A percentile compares a stretch with the other conserved stretches of the same genome.
Evolutionary conservation across 2,888 invertebrate species (phyloP).

Genomic region (Trachelus tabidus): DNA sequence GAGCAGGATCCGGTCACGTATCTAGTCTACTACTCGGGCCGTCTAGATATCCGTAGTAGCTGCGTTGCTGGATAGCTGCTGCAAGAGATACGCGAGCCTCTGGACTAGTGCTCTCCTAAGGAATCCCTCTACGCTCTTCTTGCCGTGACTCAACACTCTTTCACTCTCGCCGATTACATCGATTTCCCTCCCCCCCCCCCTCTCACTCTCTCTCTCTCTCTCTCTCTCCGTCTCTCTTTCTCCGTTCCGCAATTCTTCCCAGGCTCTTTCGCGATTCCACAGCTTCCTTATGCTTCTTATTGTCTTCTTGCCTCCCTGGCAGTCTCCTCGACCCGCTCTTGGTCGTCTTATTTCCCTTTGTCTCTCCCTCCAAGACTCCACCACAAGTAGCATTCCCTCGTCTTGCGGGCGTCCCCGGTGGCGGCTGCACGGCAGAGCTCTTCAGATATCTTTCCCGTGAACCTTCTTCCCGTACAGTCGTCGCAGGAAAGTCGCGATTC

Average conservation of each 20-base stretch:
- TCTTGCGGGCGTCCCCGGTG: slow-evolving; percentile 19
- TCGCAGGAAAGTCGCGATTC: slow-evolving; percentile 19
- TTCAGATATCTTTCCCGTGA: slow-evolving; percentile 40
- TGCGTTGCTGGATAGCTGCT: slow-evolving; percentile 7
- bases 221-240: not conserved
- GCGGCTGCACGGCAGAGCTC: slow-evolving; percentile 30
- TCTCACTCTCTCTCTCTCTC: slow-evolving; percentile 5
- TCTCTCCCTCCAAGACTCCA: slow-evolving; percentile 25
- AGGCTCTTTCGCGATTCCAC: not conserved
- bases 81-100: slow-evolving; percentile 11
- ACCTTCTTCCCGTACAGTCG: slow-evolving; percentile 50
- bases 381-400: slow-evolving; percentile 28
- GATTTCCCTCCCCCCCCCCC: slow-evolving; percentile 12
- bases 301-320: slow-evolving; percentile 15
- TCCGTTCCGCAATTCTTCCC: not conserved
- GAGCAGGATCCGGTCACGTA: no score
- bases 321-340: slow-evolving; percentile 14
- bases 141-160: not conserved
- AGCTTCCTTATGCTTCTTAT: slow-evolving; percentile 18
- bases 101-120: slow-evolving; percentile 5
- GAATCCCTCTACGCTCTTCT: not conserved
- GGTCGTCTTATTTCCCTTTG: slow-evolving; percentile 46
- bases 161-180: slow-evolving; percentile 7
- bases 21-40: no score
- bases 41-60: no score